Evolutionary conservation across 2,797 vertebrate genomes (phyloP), one percentile per base, ranked within the genome.

Genomic region (Pipistrellus nathusii): DNA sequence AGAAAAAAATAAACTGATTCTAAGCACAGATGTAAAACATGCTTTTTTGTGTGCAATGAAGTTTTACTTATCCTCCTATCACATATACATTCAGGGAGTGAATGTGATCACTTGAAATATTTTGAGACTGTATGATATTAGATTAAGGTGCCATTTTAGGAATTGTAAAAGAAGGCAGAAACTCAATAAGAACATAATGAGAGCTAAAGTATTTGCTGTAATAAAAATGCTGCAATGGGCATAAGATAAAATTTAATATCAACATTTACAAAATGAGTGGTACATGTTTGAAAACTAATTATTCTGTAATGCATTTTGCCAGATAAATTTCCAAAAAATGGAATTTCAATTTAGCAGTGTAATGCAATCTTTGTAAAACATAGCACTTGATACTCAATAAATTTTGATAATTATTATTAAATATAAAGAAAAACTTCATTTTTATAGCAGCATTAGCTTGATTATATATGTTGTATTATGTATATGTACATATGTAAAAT

Each of bases 271-370:
- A 91, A 93, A 73, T 75, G 21, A 85, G n/a, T 71, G 18, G 55
- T 57, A 92, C 3, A 46, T 64, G 25, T 84, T 66, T 94, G 48
- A 84, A 95, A 93, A 82, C 7, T 41, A 85, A 32, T 85, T 80
- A 48, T 87, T 76, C 85, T 90, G 5, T 25, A 66, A 91, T 66
- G 8, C 30, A 23, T 80, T 95, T 86, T 88, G 10, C 53, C 83
- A 91, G 51, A 88, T 85, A 94, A 64, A 11, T 59, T 92, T 94
- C 93, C 10, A 76, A 87, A 51, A 95, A 91, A 44, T 85, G 71
- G 66, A 90, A 93, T 83, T 92, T 14, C 30, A 59, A 17, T 68
- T 83, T 73, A 86, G 25, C 5, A 84, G 11, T 55, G 1, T 48
- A 57, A 91, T n/a, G 80, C 15, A 77, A 55, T 84, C n/a, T 84